Evolutionary conservation across 2,113 vertebrate genomes (phyloP), one percentile per base, ranked within the genome.

Genomic region (Craseonycteris thonglongyai): DNA sequence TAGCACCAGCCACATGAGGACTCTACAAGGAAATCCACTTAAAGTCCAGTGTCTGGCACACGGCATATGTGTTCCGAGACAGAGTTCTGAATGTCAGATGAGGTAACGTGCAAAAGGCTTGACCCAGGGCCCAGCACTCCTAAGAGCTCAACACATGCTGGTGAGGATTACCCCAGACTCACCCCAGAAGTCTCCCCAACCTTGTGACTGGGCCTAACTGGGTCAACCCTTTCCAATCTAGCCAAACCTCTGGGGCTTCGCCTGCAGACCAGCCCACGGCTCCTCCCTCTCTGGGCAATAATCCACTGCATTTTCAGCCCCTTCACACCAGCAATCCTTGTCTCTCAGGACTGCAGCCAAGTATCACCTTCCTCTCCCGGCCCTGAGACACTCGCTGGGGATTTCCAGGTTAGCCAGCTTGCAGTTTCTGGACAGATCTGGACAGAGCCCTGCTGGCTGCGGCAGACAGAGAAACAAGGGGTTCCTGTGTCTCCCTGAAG

Each of bases 101-200:
- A 33, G 66, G 38, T 19, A 6, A 75, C 22, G 0, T 38, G 72
- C 40, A 24, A 71, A 90, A 90, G 10, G 9, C 22, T 5, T 75
- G 68, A 59, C 66, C 18, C 19, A 0, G 49, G 26, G 30, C 21
- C 33, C 45, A 33, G 54, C 18, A 42, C 79, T 24, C 33, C 35
- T 35, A 21, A 49, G 45, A 42, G 26, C 63, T 30, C 38, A 18
- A 33, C 63, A 18, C 10, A 7, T 19, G 49, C 72, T n/a, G 59
- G 42, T 0, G 3, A 33, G 54, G 0, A 0, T 26, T 1, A 15
- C 1, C 54, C 19, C 35, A n/a, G 3, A 5, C 33, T 45, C 21
- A 12, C 33, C 38, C 42, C 5, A 11, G 65, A 51, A 42, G 33
- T 61, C 75, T 59, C 59, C 68, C 54, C 33, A 26, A 40, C 13